Base-by-base conservation (phyloP, 2,113 vertebrate genomes). In the Microcebus griseorufus region DNA sequence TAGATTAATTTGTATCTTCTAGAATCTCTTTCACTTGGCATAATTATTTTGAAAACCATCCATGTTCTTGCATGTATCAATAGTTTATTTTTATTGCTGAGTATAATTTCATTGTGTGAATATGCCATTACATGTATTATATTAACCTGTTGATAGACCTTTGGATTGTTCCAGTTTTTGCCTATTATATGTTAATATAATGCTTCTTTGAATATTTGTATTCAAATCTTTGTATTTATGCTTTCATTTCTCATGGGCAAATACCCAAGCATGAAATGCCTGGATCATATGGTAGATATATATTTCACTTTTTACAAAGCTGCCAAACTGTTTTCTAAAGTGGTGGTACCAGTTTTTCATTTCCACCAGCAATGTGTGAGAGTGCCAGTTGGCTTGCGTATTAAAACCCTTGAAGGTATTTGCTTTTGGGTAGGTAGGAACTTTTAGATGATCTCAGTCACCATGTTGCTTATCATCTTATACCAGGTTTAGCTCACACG, bases 1-100 rank as follows among this genome's bases (percentile, higher is more conserved):
- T 75, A 58, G 32, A 18, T 42, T 64, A 34, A 78, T 79, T 67
- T 58, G 9, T 76, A 48, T 53, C 84, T 96, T 62, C n/a, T 78
- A 72, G 51, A 55, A n/a, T 92, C 45, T 82, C 16, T 88, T 94
- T 64, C 53, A 60, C 10, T 76, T 23, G 51, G 17, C 9, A 64
- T 34, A 78, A 79, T 92, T 84, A 62, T 78, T 75, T 32, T 79
- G 84, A 95, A 45, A 84, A 73, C 69, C 29, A 64, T 20, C 25
- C 48, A n/a, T 72, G 45, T 65, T 69, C 23, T 76, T 84, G 39
- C 23, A 34, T 25, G 18, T 48, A 69, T 45, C 53, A 32, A 39
- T 65, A 88, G 58, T 88, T 80, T 48, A 62, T 29, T 90, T 65
- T 90, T 94, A 64, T 70, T 70, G 55, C 29, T 92, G 70, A 88